Conservation (phyloP, 2,888 invertebrate species). For the Eurytoma adleriae region DNA sequence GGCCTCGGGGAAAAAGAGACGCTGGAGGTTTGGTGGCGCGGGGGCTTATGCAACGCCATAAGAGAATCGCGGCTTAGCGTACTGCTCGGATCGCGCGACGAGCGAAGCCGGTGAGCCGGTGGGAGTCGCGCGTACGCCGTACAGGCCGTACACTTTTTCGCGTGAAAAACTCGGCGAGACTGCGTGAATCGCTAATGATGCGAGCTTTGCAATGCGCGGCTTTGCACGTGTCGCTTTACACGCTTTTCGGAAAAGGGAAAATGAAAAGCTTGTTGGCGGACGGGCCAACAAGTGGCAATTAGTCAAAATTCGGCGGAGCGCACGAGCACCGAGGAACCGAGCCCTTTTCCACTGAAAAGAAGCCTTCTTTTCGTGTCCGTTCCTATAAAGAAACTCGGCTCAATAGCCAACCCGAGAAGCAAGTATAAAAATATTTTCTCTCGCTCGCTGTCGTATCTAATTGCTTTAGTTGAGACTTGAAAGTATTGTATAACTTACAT, state of each 20-base stretch:
- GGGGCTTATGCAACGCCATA: conserved; percentile 56
- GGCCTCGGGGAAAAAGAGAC: conserved; percentile 37
- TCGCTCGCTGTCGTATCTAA: no score
- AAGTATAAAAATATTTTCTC: no score
- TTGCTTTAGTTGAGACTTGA: no score
- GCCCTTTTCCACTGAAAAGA: no score
- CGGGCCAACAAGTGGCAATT: no score
- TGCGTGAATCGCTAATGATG: conserved; percentile 39
- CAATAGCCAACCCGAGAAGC: no score
- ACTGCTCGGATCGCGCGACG: background rate
- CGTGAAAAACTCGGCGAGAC: conserved; percentile 32
- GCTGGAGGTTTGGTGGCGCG: conserved; percentile 19
- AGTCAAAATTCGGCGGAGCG: no score
- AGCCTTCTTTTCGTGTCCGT: no score
- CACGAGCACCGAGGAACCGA: no score
- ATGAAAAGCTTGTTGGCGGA: no score
- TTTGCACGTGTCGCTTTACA: background rate
- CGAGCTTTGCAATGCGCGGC: conserved; percentile 29
- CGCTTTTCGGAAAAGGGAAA: background rate
- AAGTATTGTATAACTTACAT: conserved; percentile 82
- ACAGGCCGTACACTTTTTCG: conserved; percentile 22
- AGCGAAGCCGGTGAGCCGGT: background rate
- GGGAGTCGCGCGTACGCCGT: conserved; percentile 7
- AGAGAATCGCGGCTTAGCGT: conserved; percentile 4
- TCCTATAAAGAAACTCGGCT: no score